These are phyloP conservation scores for Brachycybe producta DNA, from an alignment of 2,888 invertebrate species.

Conservation along the genomic window DNA sequence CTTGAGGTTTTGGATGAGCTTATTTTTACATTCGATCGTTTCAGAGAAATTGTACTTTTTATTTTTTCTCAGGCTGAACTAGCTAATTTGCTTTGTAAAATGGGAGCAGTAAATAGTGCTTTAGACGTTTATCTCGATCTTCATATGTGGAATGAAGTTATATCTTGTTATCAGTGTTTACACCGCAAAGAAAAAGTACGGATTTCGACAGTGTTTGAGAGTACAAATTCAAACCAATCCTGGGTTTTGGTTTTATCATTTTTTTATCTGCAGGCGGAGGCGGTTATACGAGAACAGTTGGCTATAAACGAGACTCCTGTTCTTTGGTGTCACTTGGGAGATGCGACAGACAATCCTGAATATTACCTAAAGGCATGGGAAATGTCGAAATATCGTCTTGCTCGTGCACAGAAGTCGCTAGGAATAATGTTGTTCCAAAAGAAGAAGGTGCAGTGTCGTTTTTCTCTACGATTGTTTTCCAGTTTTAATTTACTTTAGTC, in stretches of 20 bases:
- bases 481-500: slow-evolving; percentile 11
- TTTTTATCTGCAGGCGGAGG: slow-evolving; percentile 57
- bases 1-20: too few species aligned
- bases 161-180: slow-evolving; percentile 80
- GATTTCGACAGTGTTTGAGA: slow-evolving; percentile 31
- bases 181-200: slow-evolving; percentile 69
- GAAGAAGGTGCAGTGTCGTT: slow-evolving; percentile 40
- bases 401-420: slow-evolving; percentile 77
- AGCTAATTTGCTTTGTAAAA: slow-evolving; percentile 60
- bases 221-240: background rate
- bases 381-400: slow-evolving; percentile 63
- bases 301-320: slow-evolving; percentile 65
- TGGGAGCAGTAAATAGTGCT: slow-evolving; percentile 74
- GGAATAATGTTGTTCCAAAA: slow-evolving; percentile 58
- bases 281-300: slow-evolving; percentile 65
- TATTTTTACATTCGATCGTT: too few species aligned
- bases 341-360: slow-evolving; percentile 60
- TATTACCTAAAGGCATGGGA: slow-evolving; percentile 87
- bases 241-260: background rate
- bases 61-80: slow-evolving; percentile 43
- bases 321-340: slow-evolving; percentile 82
- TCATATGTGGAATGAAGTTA: slow-evolving; percentile 81
- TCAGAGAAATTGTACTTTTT: too few species aligned
- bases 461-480: slow-evolving; percentile 12
- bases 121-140: slow-evolving; percentile 61